Conservation (phyloP, 2,113 vertebrate genomes). For the Rhinopithecus roxellana region DNA sequence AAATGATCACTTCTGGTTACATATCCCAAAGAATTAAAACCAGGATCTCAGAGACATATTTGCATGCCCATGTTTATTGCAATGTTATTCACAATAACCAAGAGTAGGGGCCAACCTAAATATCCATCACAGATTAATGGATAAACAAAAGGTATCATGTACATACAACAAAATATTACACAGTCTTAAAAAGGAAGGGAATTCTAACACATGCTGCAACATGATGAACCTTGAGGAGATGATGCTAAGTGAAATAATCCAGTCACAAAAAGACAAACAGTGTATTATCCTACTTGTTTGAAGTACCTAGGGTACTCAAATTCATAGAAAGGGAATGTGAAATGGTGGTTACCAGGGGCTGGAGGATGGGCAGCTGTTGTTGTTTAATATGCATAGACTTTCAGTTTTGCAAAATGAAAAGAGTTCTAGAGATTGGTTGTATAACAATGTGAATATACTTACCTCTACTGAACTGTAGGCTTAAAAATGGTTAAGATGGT, state of each 20-base stretch:
- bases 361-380: accelerated
- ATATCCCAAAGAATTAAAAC: not conserved
- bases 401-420: not conserved
- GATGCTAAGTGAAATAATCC: not conserved
- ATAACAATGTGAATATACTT: not conserved
- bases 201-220: not conserved
- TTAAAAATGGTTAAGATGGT: not conserved
- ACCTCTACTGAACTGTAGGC: not conserved
- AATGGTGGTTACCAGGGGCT: not conserved
- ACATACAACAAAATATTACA: not conserved
- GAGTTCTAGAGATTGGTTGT: not conserved
- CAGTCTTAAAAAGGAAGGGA: not conserved
- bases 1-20: not conserved
- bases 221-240: not conserved
- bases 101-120: not conserved
- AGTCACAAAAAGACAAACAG: not conserved
- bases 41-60: not conserved
- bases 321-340: not conserved
- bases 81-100: not conserved
- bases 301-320: not conserved
- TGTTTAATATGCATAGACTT: not conserved
- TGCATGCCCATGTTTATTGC: not conserved
- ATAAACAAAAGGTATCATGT: not conserved
- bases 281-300: not conserved
- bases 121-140: not conserved